Conservation (phyloP, 2,113 vertebrate species). For the Callospermophilus lateralis region DNA sequence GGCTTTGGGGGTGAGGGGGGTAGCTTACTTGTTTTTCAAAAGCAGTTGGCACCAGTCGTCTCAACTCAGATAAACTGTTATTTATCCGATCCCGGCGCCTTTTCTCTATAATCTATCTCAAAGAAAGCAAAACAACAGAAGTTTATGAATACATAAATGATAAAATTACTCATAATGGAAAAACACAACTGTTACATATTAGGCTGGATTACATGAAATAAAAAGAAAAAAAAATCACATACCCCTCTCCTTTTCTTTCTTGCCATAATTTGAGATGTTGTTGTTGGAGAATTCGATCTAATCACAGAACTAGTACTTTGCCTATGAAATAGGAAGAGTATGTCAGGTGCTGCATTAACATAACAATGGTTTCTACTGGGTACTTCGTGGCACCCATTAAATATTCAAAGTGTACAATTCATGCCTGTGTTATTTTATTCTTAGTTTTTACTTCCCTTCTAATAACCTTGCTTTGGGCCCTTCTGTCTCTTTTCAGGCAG, state of each 20-base stretch:
- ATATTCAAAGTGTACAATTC: not conserved
- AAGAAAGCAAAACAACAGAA: slow-evolving; percentile 83
- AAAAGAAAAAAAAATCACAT: slow-evolving; percentile 70
- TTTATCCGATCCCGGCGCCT: slow-evolving; percentile 97
- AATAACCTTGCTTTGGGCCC: slow-evolving; percentile 22
- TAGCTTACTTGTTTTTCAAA: slow-evolving; percentile 97
- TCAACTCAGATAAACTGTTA: slow-evolving; percentile 96
- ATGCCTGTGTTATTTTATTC: slow-evolving; percentile 22
- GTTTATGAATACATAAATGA: slow-evolving; percentile 76
- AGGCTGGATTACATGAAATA: slow-evolving; percentile 61
- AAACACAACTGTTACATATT: slow-evolving; percentile 68
- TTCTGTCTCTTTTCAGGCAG: slow-evolving; percentile 32
- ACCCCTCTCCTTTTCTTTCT: slow-evolving; percentile 96
- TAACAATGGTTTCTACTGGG: slow-evolving; percentile 42
- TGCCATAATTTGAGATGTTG: slow-evolving; percentile 95
- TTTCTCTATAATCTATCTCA: slow-evolving; percentile 96
- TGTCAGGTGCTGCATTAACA: slow-evolving; percentile 80
- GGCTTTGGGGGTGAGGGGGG: slow-evolving; percentile 59
- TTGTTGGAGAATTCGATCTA: slow-evolving; percentile 93
- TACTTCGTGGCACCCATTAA: not conserved
- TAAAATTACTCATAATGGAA: slow-evolving; percentile 61
- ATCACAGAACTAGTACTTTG: slow-evolving; percentile 90
- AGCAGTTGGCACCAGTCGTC: slow-evolving; percentile 95
- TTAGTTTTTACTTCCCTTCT: slow-evolving; percentile 56
- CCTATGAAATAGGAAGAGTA: slow-evolving; percentile 85